Percentiles rank a stretch among this genome's conserved stretches.
These are phyloP conservation scores for Catharus minimus DNA, from an alignment of 2,113 vertebrate species.

Conservation along the genomic window DNA sequence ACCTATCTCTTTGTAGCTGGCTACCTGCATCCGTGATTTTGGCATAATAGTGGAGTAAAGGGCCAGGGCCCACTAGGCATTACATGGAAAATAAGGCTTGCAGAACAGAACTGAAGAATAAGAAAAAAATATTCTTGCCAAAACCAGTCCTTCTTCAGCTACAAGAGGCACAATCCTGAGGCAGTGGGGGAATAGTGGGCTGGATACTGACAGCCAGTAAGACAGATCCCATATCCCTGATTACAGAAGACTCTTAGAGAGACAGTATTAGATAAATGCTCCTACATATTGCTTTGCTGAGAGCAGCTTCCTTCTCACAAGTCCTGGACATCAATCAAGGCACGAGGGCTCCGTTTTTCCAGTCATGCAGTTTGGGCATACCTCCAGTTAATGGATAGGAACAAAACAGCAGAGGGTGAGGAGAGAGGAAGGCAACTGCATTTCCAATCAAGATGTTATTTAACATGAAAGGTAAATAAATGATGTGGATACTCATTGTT, in stretches of 20 bases:
- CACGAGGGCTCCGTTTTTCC: neutral
- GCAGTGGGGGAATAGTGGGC: neutral
- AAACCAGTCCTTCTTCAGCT: neutral
- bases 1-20: neutral
- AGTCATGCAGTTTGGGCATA: neutral
- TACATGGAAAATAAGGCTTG: neutral
- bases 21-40: neutral
- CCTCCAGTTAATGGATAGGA: neutral
- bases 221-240: neutral
- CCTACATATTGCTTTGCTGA: neutral
- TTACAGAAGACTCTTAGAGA: neutral
- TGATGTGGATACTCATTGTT: neutral
- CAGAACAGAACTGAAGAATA: neutral
- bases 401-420: neutral
- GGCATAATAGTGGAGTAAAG: neutral
- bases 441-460: neutral
- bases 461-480: neutral
- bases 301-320: neutral
- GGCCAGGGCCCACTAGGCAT: neutral
- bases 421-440: neutral
- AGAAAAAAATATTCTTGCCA: neutral
- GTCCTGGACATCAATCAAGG: neutral
- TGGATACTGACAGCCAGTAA: neutral
- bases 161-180: neutral
- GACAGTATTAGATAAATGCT: neutral